phyloP scores from a whole-genome alignment of 2,113 vertebrate genomes.

The Oryzias curvinotus region DNA sequence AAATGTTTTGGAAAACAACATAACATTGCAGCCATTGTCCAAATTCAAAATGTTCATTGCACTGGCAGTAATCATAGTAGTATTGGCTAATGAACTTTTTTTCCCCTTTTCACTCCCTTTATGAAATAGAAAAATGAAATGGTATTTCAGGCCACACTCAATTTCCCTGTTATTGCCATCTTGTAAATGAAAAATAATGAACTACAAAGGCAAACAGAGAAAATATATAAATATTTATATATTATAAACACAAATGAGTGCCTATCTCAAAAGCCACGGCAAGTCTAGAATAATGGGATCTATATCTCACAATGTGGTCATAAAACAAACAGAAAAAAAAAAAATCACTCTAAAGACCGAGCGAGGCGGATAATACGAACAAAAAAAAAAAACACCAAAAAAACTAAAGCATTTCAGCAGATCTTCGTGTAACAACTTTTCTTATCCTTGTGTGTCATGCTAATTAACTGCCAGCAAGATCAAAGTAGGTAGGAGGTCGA shows the following conservation, averaged over 20 bases:
- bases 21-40: no score
- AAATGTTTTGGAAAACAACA: no score
- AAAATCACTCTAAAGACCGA: slow-evolving; percentile 10
- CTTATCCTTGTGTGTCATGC: slow-evolving; percentile 39
- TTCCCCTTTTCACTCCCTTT: background rate
- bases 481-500: slow-evolving; percentile 34
- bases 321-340: slow-evolving; percentile 13
- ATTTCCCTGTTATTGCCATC: slow-evolving; percentile 10
- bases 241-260: slow-evolving; percentile 22
- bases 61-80: background rate
- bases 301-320: slow-evolving; percentile 37
- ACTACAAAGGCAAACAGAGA: slow-evolving; percentile 23
- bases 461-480: slow-evolving; percentile 67
- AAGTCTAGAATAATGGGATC: slow-evolving; percentile 63
- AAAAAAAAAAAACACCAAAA: slow-evolving; percentile 19
- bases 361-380: background rate
- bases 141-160: background rate
- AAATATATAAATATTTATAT: slow-evolving; percentile 4
- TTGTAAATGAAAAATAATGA: slow-evolving; percentile 44
- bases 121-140: slow-evolving; percentile 7
- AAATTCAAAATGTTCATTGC: no score
- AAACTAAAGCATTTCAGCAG: slow-evolving; percentile 46
- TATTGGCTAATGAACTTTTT: background rate
- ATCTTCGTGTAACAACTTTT: slow-evolving; percentile 38
- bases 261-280: slow-evolving; percentile 48